Evolutionary conservation across 2,888 invertebrate genomes (phyloP), one percentile per base, ranked within the genome.

Genomic region (Dryadula phaetusa): DNA sequence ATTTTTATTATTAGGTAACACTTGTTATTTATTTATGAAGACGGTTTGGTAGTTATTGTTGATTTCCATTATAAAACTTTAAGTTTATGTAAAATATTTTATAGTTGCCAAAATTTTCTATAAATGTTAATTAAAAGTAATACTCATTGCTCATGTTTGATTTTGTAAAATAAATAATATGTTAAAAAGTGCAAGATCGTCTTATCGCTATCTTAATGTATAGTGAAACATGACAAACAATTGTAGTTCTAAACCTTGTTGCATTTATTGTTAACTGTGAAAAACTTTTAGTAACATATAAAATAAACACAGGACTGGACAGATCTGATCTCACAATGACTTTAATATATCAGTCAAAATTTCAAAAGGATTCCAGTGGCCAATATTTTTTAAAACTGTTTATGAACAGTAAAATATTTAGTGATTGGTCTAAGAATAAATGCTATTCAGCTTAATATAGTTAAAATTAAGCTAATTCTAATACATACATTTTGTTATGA

Each of bases 151-250:
- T 61, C 28, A 49, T n/a, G 2, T 34, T 40, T 20, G 7, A 32
- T 20, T 42, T 47, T 62, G 22, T 20, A 14, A 32, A 34, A 5
- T 34, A 47, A 16, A 28, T 8, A 8, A n/a, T 5, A 32, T 47
- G 47, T 49, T 58, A 40, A 40, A 40, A 40, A 58, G 37, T 28
- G 20, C 53, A 62, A 58, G 40, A 47, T 60, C 64, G 71, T 71
- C 69, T 58, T 66, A 62, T 66, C 56, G 34, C 66, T 71, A 71
- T 69, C 22, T 66, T 16, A 46, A 46, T 14, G 53, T 61, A 37
- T 70, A 69, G 66, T 56, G 71, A 66, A 46, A 37, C 37, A 52
- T 61, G 70, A 64, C 69, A 66, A 47, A 60, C 14, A 22, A 10
- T 20, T 34, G 49, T 34, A 40, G 44, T 54, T 20, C 28, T 53